phyloP scores from a whole-genome alignment of 2,888 invertebrate species.

The Acanthosepion esculentum region DNA sequence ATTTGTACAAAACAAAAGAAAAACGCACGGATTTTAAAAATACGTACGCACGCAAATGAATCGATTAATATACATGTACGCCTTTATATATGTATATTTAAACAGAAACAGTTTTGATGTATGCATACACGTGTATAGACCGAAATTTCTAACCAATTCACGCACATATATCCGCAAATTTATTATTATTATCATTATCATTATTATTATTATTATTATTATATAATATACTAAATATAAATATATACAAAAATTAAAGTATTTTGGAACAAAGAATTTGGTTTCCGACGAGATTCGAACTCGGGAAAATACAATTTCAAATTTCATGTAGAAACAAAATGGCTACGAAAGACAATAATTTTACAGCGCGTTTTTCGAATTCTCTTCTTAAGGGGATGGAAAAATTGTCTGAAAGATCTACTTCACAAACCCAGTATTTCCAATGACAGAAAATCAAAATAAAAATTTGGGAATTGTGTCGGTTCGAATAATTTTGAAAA shows the following conservation, averaged over 20 bases:
- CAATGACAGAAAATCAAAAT: no score
- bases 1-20: background rate
- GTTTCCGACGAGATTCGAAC: no score
- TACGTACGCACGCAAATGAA: background rate
- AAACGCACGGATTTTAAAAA: background rate
- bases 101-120: background rate
- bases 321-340: no score
- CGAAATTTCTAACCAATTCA: background rate
- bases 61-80: background rate
- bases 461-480: no score
- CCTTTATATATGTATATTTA: constrained; percentile 37
- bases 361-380: no score
- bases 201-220: background rate
- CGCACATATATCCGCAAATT: background rate
- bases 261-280: no score
- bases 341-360: no score
- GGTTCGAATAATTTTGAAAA: no score
- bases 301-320: background rate
- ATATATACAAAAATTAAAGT: background rate
- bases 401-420: no score
- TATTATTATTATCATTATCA: background rate
- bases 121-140: background rate
- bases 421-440: no score
- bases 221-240: background rate
- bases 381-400: no score